These are phyloP conservation scores for Hippoglossus stenolepis DNA, from an alignment of 2,113 vertebrate genomes.

Conservation along the genomic window DNA sequence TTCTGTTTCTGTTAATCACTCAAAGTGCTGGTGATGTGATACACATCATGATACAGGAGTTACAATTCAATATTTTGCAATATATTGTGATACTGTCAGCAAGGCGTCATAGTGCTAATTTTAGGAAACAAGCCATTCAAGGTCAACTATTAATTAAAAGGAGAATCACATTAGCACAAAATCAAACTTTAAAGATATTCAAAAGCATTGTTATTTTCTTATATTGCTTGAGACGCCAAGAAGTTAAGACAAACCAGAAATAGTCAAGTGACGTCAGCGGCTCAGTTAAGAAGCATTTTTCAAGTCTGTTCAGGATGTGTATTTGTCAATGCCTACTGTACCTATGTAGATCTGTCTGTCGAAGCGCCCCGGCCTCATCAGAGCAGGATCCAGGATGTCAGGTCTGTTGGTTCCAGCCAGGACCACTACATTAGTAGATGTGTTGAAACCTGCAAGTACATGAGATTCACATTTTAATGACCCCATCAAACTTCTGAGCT, in stretches of 20 bases:
- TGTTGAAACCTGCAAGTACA: conserved; percentile 90
- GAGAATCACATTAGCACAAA: too few relatives aligned
- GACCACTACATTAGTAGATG: conserved; percentile 93
- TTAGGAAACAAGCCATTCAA: too few relatives aligned
- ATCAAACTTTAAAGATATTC: too few relatives aligned
- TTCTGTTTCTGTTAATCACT: too few relatives aligned
- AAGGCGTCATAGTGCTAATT: too few relatives aligned
- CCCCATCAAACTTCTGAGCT: not conserved
- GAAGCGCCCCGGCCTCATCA: conserved; percentile 94
- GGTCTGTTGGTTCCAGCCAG: conserved; percentile 94
- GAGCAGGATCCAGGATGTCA: conserved; percentile 93
- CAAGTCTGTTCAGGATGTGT: not conserved
- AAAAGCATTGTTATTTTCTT: not conserved
- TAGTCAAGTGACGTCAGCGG: not conserved
- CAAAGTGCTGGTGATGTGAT: too few relatives aligned
- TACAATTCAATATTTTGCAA: too few relatives aligned
- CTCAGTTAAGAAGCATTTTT: not conserved
- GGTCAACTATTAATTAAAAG: too few relatives aligned
- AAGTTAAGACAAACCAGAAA: not conserved
- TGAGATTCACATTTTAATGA: fast-evolving
- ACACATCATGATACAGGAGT: too few relatives aligned
- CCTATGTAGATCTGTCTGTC: conserved; percentile 96
- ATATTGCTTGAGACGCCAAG: too few relatives aligned
- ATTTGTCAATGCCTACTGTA: conserved; percentile 48
- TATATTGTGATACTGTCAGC: too few relatives aligned